Evolutionary conservation across 1,140 invertebrate genomes (phyloP), one percentile per base, ranked within the genome.

Genomic region (Cylas formicarius): DNA sequence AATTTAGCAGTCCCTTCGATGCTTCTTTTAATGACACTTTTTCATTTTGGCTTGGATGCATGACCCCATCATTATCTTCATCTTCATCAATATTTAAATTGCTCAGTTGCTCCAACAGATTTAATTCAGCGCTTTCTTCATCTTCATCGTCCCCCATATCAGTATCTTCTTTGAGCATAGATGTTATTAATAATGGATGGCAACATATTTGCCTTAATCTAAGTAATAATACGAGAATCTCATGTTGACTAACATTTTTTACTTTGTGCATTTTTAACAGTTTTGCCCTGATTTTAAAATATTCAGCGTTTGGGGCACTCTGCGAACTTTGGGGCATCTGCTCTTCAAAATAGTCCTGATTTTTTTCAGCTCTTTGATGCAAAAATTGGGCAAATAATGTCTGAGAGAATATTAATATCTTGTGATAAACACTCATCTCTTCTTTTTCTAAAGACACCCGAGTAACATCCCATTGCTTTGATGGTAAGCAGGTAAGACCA

Each of bases 181-280:
- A 62, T 49, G 75, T 72, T 41, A 94, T 85, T 1, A 96, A 72
- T 7, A 78, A 79, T 1, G 90, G 82, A 72, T 95, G 90, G 59
- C 86, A 86, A 64, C 90, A 93, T 35, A 90, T 80, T 63, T 95
- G 92, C 4, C 90, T 71, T 33, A 95, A 64, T 13, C 91, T 70
- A n/a, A 94, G 62, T 9, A 95, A 58, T 1, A 92, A 67, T 0
- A 90, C 81, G 40, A 95, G 69, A 58, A 94, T 84, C 59, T 87
- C 78, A 61, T 82, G 78, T 3, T 78, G 69, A 56, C 82, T 81
- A 0, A 87, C 74, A 34, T 77, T 72, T 38, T 72, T 72, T 0
- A 68, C 66, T 28, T 72, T 72, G 50, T 78, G 69, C 38, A 81
- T 48, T 10, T 67, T 68, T n/a, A 75, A 58, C 60, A 80, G 72